Base-by-base conservation (phyloP, 1,140 invertebrate genomes). In the Chrysomallon squamiferum region DNA sequence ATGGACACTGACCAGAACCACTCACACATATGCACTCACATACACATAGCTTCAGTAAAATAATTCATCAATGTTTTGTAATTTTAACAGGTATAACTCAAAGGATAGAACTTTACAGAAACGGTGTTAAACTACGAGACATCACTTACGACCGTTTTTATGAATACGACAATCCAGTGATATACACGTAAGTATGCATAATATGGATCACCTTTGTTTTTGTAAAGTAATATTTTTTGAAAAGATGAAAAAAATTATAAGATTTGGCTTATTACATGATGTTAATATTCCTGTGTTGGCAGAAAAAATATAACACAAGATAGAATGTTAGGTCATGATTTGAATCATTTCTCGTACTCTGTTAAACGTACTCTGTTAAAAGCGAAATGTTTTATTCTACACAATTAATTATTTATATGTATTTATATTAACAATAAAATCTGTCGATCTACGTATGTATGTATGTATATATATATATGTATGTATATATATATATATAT, bases 151-250 rank as follows among this genome's bases (percentile, higher is more conserved):
- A 71, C 47, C 41, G 52, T 0, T 33, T 43, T 15, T 74, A 70
- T 43, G 64, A 61, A 22, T 74, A 74, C 50, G 67, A 70, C 49
- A 74, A 58, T 41, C 69, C 74, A 29, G 62, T 59, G 7, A 61
- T 61, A 4, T 25, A 62, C 49, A 45, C 49, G 71, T 75, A 71
- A 29, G 66, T 59, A 18, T 20, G n/a, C n/a, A 43, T 43, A 1
- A 43, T n/a, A 43, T 43, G 11, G 11, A 20, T 15, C n/a, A 20
- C 0, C 11, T 20, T 20, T 20, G 6, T 47, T 47, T 4, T 47
- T n/a, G 0, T 22, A 3, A 11, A n/a, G 25, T 18, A 20, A 22
- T 20, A 15, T 5, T 4, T 47, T 18, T 47, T 47, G 7, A 13
- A 2, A 7, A 47, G 45, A 1, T 0, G 25, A 1, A 47, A 20